These are phyloP conservation scores for Osmerus eperlanus DNA, from an alignment of 2,113 vertebrate genomes.

Conservation along the genomic window DNA sequence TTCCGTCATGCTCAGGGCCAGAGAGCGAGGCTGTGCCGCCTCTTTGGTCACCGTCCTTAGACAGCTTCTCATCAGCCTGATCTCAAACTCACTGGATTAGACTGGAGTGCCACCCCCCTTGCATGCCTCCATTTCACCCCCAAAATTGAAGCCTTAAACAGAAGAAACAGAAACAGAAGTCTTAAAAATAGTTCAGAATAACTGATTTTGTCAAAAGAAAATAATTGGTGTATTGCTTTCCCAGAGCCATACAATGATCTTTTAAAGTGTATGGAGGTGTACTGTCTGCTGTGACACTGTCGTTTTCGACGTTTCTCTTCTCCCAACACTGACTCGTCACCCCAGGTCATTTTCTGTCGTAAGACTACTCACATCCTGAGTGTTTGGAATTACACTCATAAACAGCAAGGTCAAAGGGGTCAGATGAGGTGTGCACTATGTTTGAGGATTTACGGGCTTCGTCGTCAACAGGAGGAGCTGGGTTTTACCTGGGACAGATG, in stretches of 20 bases:
- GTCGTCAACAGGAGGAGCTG: constrained; percentile 15
- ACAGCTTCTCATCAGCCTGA: constrained; percentile 16
- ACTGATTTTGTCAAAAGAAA: too few species aligned
- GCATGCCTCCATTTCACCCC: neutral
- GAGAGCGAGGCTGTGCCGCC: constrained; percentile 9
- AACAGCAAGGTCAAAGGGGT: constrained; percentile 6
- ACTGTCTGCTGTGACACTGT: neutral
- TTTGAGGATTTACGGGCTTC: constrained; percentile 18
- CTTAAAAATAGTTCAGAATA: neutral
- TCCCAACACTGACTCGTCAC: neutral
- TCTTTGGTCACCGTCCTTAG: constrained; percentile 12
- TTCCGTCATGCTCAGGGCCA: constrained; percentile 16
- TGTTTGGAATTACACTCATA: neutral
- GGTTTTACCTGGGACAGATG: constrained; percentile 4
- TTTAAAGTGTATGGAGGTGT: too few species aligned
- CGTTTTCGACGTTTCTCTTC: neutral
- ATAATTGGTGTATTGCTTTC: too few species aligned
- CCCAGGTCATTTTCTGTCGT: neutral
- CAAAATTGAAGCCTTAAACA: too few species aligned
- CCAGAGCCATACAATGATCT: too few species aligned
- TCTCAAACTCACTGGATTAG: constrained; percentile 22
- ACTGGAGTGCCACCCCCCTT: constrained; percentile 5
- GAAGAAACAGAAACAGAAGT: too few species aligned
- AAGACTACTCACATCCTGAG: neutral
- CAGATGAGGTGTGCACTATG: neutral